phyloP scores from a whole-genome alignment of 2,797 vertebrate species.

The Saxicola maurus region DNA sequence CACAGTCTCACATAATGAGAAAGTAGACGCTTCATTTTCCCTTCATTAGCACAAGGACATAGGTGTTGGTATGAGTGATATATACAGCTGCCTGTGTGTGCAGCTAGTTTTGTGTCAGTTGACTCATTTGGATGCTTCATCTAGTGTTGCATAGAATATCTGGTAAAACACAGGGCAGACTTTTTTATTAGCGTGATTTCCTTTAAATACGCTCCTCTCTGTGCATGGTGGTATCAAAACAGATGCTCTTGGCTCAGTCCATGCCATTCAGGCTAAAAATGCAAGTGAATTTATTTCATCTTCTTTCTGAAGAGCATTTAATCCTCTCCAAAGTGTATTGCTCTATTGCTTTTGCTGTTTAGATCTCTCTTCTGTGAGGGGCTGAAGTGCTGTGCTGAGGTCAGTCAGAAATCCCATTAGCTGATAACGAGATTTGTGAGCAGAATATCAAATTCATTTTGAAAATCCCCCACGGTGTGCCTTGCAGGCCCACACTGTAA shows the following conservation, averaged over 20 bases:
- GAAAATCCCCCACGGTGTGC: background rate
- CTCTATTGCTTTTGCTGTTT: constrained; percentile 14
- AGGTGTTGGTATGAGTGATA: background rate
- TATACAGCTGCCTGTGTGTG: background rate
- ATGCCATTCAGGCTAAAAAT: background rate
- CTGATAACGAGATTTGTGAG: constrained; percentile 56
- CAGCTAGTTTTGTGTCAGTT: background rate
- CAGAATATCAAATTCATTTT: constrained; percentile 23
- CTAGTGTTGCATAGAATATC: background rate
- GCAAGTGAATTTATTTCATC: background rate
- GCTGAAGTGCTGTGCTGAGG: background rate
- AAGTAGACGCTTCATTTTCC: background rate
- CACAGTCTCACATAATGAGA: background rate
- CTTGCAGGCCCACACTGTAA: constrained; percentile 7
- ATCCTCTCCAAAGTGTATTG: background rate
- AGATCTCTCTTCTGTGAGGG: background rate
- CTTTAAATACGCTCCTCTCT: background rate
- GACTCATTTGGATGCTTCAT: background rate
- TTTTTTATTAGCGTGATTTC: background rate
- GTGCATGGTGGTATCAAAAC: background rate
- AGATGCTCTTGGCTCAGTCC: background rate
- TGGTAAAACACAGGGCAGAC: background rate
- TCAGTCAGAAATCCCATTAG: constrained; percentile 56
- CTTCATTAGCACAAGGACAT: background rate
- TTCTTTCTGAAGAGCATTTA: background rate